Percentiles rank a stretch among this genome's conserved stretches.
phyloP scores from a whole-genome alignment of 2,888 invertebrate genomes.

The Rhagophthalmus giganteus region DNA sequence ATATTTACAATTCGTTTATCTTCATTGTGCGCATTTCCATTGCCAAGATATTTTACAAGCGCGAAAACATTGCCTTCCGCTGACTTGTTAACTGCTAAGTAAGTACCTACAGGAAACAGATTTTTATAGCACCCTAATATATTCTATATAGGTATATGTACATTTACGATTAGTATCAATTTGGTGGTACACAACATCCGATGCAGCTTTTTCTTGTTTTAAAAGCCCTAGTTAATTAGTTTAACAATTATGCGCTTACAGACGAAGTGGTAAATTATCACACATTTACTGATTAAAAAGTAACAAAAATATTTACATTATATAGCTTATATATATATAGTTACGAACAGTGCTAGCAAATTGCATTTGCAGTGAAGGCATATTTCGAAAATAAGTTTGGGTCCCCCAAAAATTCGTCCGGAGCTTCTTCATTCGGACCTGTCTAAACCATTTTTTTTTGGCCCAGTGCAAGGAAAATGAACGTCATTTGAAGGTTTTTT shows the following conservation, averaged over 20 bases:
- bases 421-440: too few species aligned
- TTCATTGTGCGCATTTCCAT: conserved; percentile 18
- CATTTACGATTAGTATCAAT: conserved; percentile 10
- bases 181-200: conserved; percentile 19
- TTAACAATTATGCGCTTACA: conserved; percentile 24
- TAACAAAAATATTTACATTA: conserved; percentile 26
- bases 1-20: conserved; percentile 3
- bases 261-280: conserved; percentile 21
- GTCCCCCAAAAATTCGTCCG: too few species aligned
- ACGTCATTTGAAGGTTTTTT: too few species aligned
- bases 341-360: conserved; percentile 50
- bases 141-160: conserved; percentile 13
- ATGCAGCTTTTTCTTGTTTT: conserved; percentile 16
- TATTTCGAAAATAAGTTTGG: too few species aligned
- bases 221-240: conserved; percentile 16
- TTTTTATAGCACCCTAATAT: conserved; percentile 23
- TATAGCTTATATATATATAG: conserved; percentile 21
- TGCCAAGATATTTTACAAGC: conserved; percentile 23
- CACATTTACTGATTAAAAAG: conserved; percentile 23
- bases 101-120: conserved; percentile 19
- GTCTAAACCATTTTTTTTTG: too few species aligned
- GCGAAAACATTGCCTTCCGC: conserved; percentile 18
- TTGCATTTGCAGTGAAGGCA: conserved; percentile 51
- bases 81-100: conserved; percentile 15
- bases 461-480: too few species aligned